These are phyloP conservation scores for Auanema freiburgensis DNA, from an alignment of 2,888 invertebrate species.

Conservation along the genomic window DNA sequence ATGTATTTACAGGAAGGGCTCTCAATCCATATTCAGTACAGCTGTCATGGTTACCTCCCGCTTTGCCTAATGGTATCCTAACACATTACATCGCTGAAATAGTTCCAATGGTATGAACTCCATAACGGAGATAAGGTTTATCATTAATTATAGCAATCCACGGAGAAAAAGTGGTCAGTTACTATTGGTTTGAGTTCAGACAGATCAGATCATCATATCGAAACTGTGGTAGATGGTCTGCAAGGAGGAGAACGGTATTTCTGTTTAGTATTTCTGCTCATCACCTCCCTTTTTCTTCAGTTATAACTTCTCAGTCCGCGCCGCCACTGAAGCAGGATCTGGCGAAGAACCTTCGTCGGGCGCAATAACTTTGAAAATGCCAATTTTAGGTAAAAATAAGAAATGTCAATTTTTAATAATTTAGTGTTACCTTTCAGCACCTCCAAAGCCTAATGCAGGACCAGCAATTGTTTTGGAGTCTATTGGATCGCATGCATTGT, in stretches of 20 bases:
- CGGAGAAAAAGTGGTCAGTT: conserved; percentile 41
- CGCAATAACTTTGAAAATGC: conserved; percentile 45
- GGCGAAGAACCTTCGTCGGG: conserved; percentile 43
- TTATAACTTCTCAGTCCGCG: conserved; percentile 42
- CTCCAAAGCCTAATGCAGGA: conserved; percentile 46
- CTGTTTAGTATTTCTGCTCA: background rate
- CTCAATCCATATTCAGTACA: conserved; percentile 58
- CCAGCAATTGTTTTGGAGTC: conserved; percentile 36
- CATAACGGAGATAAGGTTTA: background rate
- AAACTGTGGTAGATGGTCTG: conserved; percentile 54
- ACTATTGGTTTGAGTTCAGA: conserved; percentile 42
- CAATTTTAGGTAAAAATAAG: conserved; percentile 40
- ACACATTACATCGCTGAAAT: conserved; percentile 52
- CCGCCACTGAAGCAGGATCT: conserved; percentile 59
- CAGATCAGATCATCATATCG: conserved; percentile 36
- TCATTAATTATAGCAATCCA: conserved; percentile 8
- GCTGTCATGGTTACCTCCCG: conserved; percentile 54
- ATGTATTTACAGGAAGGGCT: conserved; percentile 23
- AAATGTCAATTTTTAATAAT: conserved; percentile 2
- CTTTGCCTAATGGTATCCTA: conserved; percentile 58
- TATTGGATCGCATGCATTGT: conserved; percentile 28
- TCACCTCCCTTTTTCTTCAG: conserved; percentile 9
- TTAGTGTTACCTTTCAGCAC: conserved; percentile 36
- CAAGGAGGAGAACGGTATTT: conserved; percentile 45
- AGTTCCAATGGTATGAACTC: conserved; percentile 20